Base-by-base conservation (phyloP, 2,888 invertebrate species). In the Brassicogethes aeneus region DNA sequence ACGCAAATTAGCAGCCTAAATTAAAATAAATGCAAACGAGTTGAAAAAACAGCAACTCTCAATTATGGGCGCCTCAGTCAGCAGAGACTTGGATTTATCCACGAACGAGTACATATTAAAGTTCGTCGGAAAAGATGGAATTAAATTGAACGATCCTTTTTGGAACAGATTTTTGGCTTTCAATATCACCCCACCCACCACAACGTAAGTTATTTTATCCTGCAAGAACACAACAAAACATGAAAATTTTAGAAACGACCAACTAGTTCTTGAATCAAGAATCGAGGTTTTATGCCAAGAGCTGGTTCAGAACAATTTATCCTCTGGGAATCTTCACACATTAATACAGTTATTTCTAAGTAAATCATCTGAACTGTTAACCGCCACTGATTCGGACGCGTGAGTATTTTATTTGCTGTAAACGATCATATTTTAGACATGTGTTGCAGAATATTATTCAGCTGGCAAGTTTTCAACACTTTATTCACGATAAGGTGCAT, bases 121-220 rank as follows among this genome's bases (percentile, higher is more conserved):
- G 47, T 89, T 96, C 63, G 84, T 86, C 47, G 84, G 90, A 0
- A 74, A 77, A 29, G 85, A 91, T 49, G 72, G 81, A 29, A 85
- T 99, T 53, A 77, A 85, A 3, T 77, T 82, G 3, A 90, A 91
- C 64, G 89, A 93, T 63, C 85, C 86, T 0, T 95, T 91, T 66
- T 99, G 97, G 97, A 91, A 91, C 63, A 82, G 85, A 51, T 77
- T 99, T 49, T 72, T 99, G 29, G 86, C 94, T 0, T 99, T 93
- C 62, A 89, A 92, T 51, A 83, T 94, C 53, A 77, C 79, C 29
- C 81, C 90, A 43, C 92, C 93, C 1, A 73, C 77, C 33, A 83
- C 80, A 55, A 76, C 79, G 80, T 87, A 70, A 70, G 77, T 47
- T 34, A 2, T 35, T 13, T 17, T 17, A 32, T 2, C 2, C 10